phyloP scores from a whole-genome alignment of 2,113 vertebrate genomes.

The Cricetomys ansorgei region DNA sequence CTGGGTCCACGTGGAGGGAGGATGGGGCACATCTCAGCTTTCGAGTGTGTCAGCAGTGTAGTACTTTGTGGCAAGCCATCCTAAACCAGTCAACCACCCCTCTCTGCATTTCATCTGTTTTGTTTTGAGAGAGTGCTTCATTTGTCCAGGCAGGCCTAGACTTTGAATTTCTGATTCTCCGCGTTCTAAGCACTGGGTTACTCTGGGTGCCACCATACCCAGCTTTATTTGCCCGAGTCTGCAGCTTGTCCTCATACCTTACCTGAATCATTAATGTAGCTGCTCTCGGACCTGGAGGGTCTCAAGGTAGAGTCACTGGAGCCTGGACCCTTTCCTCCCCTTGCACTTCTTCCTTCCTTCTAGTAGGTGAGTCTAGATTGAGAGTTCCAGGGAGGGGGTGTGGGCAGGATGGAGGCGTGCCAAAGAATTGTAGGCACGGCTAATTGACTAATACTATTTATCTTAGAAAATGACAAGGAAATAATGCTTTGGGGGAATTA shows the following conservation, averaged over 20 bases:
- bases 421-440: not conserved
- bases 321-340: not conserved
- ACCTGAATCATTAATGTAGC: not conserved
- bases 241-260: not conserved
- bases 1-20: not conserved
- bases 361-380: no score
- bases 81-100: not conserved
- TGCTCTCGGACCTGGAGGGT: not conserved
- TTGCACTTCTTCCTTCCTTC: fast-evolving
- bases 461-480: not conserved
- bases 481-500: not conserved
- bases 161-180: not conserved
- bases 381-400: not conserved
- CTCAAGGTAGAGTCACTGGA: not conserved
- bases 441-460: not conserved
- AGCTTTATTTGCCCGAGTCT: not conserved
- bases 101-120: not conserved
- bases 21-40: fast-evolving
- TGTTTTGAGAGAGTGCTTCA: not conserved
- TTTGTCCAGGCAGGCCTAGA: not conserved
- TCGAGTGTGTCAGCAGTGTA: not conserved
- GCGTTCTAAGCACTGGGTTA: not conserved
- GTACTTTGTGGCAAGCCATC: not conserved
- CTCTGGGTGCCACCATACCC: not conserved
- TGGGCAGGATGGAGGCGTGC: no score